Base-by-base conservation (phyloP, 2,888 invertebrate genomes). In the Ectobius pallidus region DNA sequence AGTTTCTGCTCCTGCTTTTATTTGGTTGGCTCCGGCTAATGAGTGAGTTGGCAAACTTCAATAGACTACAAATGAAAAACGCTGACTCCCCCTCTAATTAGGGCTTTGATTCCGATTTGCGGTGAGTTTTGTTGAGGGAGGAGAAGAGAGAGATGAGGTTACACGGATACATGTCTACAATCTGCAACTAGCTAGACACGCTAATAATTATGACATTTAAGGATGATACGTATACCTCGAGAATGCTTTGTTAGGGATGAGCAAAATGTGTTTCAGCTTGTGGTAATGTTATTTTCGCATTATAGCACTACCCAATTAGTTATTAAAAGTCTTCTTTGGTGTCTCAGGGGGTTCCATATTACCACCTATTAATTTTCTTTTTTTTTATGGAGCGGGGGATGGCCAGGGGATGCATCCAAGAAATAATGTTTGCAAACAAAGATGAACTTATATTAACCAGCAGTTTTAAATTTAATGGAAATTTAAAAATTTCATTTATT, bases 41-140 rank as follows among this genome's bases (percentile, higher is more conserved):
- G 73, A 73, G 73, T 68, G 44, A 39, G 73, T 65, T 69, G 73
- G 69, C 30, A 70, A 63, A 73, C 73, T 69, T 73, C 70, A 73
- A 73, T 73, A 71, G 70, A 32, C 67, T 39, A 46, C 73, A 73
- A 73, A 73, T 73, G 73, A 73, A 73, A 73, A 73, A 73, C 73
- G 65, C 71, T 62, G 42, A 46, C 73, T 67, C 73, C 70, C 65
- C 70, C 52, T 69, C 73, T 73, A 73, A 73, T 73, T 73, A 73
- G 71, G 67, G 73, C 73, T 71, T 73, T 73, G 73, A 73, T 73
- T 71, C 71, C 73, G 68, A 73, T 73, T 73, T 73, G 73, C 71
- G 73, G 73, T 70, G 68, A 20, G 58, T 1, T 58, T 30, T 58
- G 58, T 58, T 58, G 32, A 34, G 55, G 49, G 69, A 34, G 34